Evolutionary conservation across 2,888 invertebrate genomes (phyloP).

Genomic region (Sinodicranocentrus sp.): DNA sequence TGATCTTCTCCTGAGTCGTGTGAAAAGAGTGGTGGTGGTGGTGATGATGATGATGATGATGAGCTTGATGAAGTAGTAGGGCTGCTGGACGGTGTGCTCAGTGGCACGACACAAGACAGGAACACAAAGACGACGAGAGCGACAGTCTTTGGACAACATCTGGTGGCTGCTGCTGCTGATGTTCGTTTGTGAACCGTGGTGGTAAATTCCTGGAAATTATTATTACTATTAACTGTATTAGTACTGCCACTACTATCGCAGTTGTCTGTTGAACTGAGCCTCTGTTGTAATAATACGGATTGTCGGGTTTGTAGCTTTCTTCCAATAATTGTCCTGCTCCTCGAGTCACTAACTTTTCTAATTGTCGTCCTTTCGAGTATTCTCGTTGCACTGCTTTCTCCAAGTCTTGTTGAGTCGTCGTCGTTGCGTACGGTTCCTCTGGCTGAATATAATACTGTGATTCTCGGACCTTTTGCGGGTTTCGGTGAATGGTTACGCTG

Average conservation of each 20-base stretch:
- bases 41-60: conserved; percentile 31
- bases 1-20: background rate
- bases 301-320: background rate
- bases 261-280: background rate
- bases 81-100: conserved; percentile 62
- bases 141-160: conserved; percentile 18
- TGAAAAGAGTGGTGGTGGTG: background rate
- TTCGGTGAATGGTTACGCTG: conserved; percentile 58
- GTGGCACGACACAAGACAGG: conserved; percentile 51
- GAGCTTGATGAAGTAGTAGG: conserved; percentile 26
- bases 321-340: background rate
- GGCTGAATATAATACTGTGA: background rate
- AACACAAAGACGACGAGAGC: conserved; percentile 43
- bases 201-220: background rate
- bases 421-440: background rate
- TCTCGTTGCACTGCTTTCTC: no score
- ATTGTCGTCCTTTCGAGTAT: background rate
- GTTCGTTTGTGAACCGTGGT: background rate
- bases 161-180: conserved; percentile 8
- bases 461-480: conserved; percentile 7
- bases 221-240: background rate
- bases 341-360: background rate
- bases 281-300: no score
- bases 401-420: background rate
- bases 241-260: background rate